Conservation (phyloP, 2,797 vertebrate genomes). For the Enteromius thamalakanensis region DNA sequence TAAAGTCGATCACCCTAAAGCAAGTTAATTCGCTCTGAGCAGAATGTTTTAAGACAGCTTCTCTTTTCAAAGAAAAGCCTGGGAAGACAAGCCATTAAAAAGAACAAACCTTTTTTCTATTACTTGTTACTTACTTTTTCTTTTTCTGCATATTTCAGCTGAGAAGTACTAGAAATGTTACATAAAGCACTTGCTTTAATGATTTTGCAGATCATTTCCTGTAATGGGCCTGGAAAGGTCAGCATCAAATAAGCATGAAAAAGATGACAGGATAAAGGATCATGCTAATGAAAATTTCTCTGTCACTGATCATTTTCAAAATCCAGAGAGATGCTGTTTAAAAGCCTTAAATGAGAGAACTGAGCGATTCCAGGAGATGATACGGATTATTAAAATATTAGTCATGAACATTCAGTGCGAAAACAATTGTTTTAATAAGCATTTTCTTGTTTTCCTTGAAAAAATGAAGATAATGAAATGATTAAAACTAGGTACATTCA, state of each 20-base stretch:
- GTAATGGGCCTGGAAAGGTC: conserved; percentile 49
- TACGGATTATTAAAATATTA: conserved; percentile 21
- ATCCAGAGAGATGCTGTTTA: conserved; percentile 1
- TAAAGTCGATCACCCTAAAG: conserved; percentile 59
- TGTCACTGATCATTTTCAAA: conserved; percentile 8
- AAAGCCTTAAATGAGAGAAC: conserved; percentile 27
- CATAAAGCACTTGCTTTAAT: conserved; percentile 43
- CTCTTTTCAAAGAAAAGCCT: conserved; percentile 50
- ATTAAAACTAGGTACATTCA: background rate
- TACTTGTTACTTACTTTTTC: conserved; percentile 3
- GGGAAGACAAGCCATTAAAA: conserved; percentile 46
- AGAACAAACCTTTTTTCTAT: conserved; percentile 43
- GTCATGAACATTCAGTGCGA: background rate
- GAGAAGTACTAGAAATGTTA: conserved; percentile 27
- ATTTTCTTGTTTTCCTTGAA: background rate
- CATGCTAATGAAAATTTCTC: conserved; percentile 15
- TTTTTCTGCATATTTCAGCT: conserved; percentile 26
- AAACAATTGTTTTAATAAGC: background rate
- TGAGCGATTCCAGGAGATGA: background rate
- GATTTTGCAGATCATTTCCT: conserved; percentile 35
- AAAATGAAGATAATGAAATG: background rate
- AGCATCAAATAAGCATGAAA: conserved; percentile 40
- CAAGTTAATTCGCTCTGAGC: conserved; percentile 55
- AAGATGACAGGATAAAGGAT: conserved; percentile 39
- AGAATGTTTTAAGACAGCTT: conserved; percentile 56